Conservation (phyloP, 92 coral and sea anemone species). For the Umimayanthus kanabou region DNA sequence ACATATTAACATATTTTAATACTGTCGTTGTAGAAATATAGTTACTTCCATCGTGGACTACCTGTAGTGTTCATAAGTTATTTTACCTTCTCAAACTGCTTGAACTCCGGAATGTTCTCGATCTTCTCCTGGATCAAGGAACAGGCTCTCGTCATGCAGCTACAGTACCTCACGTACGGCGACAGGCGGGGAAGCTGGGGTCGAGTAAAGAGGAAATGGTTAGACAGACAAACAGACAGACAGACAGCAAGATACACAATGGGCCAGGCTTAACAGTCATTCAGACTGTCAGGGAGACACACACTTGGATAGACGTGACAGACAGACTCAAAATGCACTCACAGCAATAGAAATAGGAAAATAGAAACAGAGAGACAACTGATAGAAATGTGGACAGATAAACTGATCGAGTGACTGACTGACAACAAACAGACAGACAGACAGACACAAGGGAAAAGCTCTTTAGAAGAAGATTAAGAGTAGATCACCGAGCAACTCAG, state of each 20-base stretch:
- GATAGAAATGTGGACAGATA: neutral
- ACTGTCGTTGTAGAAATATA: too few relatives aligned
- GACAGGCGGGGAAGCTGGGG: conserved; percentile 88
- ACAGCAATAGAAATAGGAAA: too few relatives aligned
- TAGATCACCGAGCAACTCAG: neutral
- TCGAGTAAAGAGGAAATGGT: neutral
- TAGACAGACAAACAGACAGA: neutral
- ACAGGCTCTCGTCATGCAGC: conserved; percentile 94
- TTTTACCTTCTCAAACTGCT: conserved; percentile 91
- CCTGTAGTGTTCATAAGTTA: too few relatives aligned
- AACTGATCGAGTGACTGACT: neutral
- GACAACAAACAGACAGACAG: neutral
- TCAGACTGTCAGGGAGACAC: too few relatives aligned
- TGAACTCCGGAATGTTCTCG: conserved; percentile 88
- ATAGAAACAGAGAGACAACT: neutral
- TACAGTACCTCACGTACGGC: conserved; percentile 95
- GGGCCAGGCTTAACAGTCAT: too few relatives aligned
- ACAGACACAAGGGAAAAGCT: neutral
- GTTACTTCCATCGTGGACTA: too few relatives aligned
- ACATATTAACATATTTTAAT: too few relatives aligned
- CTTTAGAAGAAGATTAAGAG: neutral
- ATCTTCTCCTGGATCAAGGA: conserved; percentile 82
- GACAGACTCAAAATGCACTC: too few relatives aligned
- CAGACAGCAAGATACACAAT: neutral
- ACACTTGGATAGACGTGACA: neutral